phyloP scores from a whole-genome alignment of 2,113 vertebrate species.

The Ctenodactylus gundi region DNA sequence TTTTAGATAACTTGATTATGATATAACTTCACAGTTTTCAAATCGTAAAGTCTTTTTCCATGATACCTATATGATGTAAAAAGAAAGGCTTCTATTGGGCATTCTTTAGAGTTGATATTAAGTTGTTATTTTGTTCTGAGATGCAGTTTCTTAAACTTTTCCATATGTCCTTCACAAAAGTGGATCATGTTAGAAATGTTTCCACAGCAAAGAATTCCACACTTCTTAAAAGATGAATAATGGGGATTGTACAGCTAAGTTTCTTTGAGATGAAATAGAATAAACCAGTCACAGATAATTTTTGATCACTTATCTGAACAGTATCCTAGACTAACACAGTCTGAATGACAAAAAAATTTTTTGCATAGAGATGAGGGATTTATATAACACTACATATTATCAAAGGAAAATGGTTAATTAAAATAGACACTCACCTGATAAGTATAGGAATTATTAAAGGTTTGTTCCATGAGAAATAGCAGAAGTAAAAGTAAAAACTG shows the following conservation, averaged over 20 bases:
- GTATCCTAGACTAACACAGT: background rate
- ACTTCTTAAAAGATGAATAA: background rate
- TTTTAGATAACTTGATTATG: background rate
- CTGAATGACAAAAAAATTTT: background rate
- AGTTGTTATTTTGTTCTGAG: background rate
- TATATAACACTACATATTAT: background rate
- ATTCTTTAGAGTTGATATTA: background rate
- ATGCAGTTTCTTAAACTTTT: background rate
- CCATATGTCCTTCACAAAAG: background rate
- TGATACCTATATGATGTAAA: background rate
- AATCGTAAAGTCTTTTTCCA: background rate
- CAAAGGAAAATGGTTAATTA: background rate
- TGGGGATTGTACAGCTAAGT: background rate
- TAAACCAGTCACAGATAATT: background rate
- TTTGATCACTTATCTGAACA: background rate
- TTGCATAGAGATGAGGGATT: background rate
- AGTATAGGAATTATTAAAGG: background rate
- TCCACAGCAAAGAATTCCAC: background rate
- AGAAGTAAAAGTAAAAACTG: background rate
- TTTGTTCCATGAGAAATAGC: background rate
- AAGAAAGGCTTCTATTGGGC: background rate
- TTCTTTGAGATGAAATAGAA: background rate
- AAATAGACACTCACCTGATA: background rate
- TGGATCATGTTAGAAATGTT: background rate
- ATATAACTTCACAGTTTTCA: background rate